Conservation (phyloP, 2,797 vertebrate species). For the Galagoides demidoff region DNA sequence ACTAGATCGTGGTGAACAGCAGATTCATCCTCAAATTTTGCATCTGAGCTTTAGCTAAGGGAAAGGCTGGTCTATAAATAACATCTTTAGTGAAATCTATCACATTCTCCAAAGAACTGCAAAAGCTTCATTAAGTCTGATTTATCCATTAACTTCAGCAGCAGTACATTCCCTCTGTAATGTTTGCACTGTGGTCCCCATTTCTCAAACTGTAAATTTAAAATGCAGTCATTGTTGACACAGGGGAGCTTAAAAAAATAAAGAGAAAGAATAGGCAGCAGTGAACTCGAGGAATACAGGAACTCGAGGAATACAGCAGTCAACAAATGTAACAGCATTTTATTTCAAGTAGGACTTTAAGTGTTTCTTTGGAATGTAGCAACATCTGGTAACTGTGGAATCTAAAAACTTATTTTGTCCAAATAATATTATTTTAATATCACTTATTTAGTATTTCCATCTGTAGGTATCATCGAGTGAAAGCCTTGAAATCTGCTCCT, state of each 20-base stretch:
- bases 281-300: neutral
- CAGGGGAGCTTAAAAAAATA: neutral
- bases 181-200: constrained; percentile 53
- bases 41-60: constrained; percentile 70
- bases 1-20: constrained; percentile 73
- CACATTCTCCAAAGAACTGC: constrained; percentile 72
- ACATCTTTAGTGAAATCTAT: constrained; percentile 77
- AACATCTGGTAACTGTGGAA: neutral
- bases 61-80: constrained; percentile 83
- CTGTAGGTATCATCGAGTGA: neutral
- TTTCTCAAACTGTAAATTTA: constrained; percentile 49
- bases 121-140: constrained; percentile 84
- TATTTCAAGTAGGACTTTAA: neutral
- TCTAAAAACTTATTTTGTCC: neutral
- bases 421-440: neutral
- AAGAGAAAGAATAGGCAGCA: neutral
- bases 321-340: neutral
- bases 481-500: constrained; percentile 5
- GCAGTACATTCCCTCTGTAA: constrained; percentile 65
- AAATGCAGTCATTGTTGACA: neutral
- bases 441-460: neutral
- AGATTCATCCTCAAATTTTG: constrained; percentile 76
- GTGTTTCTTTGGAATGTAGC: neutral
- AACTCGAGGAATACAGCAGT: neutral
- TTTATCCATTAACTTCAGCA: constrained; percentile 78